Percentiles rank a stretch among this genome's conserved stretches.
Conservation (phyloP, 64 coral and sea anemone genomes). For the Trachythela sp. region DNA sequence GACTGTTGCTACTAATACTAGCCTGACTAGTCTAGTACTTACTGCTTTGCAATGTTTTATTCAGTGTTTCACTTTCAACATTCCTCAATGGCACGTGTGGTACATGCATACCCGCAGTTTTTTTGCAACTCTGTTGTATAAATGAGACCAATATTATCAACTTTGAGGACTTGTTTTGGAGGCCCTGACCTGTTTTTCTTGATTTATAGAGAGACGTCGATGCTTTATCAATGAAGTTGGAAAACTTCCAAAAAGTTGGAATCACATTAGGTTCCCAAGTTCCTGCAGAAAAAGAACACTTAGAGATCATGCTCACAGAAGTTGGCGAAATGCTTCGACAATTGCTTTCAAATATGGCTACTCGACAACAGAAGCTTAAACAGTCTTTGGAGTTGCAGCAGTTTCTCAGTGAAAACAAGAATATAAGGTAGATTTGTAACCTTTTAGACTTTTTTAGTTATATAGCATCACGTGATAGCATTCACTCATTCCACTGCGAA, state of each 20-base stretch:
- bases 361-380: slow-evolving; percentile 66
- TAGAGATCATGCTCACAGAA: slow-evolving; percentile 51
- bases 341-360: slow-evolving; percentile 59
- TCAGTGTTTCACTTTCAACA: no score
- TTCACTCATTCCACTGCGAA: no score
- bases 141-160: no score
- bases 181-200: not conserved
- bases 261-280: not conserved
- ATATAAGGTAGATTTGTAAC: slow-evolving; percentile 63
- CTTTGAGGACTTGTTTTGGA: no score
- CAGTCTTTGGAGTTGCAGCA: slow-evolving; percentile 75
- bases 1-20: no score
- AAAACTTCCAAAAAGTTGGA: not conserved
- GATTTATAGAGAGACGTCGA: not conserved
- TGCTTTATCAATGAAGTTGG: not conserved
- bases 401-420: slow-evolving; percentile 78
- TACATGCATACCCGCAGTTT: no score
- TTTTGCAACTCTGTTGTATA: no score
- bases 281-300: not conserved
- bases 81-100: no score
- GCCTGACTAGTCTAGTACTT: no score
- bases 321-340: slow-evolving; percentile 58
- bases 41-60: no score
- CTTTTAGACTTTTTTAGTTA: not conserved
- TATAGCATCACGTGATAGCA: no score